A percentile compares a stretch with the other conserved stretches of the same genome.
Conservation (phyloP, 2,113 vertebrate genomes). For the Ancistrus triradiatus region DNA sequence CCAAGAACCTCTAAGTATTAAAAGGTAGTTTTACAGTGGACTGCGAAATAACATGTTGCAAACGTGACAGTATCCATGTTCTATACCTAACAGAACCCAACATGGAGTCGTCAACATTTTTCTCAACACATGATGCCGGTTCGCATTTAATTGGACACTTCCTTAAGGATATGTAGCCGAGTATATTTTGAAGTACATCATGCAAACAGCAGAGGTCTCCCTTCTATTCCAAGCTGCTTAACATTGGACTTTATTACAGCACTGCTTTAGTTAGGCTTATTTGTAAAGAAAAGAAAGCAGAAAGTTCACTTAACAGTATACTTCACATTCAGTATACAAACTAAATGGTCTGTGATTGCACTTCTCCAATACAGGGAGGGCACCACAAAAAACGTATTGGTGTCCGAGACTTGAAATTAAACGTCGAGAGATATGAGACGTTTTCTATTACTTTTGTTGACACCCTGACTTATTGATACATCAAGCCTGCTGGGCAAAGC, state of each 20-base stretch:
- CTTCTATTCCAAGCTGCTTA: conserved; percentile 47
- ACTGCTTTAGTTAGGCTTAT: conserved; percentile 18
- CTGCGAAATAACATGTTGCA: too few relatives aligned
- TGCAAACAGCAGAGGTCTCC: conserved; percentile 50
- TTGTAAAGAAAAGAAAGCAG: conserved; percentile 2
- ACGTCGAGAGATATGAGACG: conserved; percentile 1
- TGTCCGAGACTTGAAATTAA: conserved; percentile 7
- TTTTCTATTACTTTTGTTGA: conserved; percentile 8
- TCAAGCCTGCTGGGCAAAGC: too few relatives aligned
- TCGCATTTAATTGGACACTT: too few relatives aligned
- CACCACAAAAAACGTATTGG: background rate
- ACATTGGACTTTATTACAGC: conserved; percentile 27
- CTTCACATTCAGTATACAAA: background rate
- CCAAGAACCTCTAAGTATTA: too few relatives aligned
- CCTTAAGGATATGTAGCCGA: background rate
- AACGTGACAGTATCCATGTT: too few relatives aligned
- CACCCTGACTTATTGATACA: conserved; percentile 22
- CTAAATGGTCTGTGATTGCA: background rate
- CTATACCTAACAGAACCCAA: too few relatives aligned
- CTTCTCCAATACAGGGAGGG: background rate
- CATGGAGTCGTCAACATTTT: too few relatives aligned
- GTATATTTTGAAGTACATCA: conserved; percentile 37
- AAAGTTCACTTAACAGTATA: background rate
- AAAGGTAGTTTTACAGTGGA: too few relatives aligned
- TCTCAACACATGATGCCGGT: too few relatives aligned